A percentile compares a stretch with the other conserved stretches of the same genome.
phyloP scores from a whole-genome alignment of 1,140 invertebrate genomes.

The Leguminivora glycinivorella region DNA sequence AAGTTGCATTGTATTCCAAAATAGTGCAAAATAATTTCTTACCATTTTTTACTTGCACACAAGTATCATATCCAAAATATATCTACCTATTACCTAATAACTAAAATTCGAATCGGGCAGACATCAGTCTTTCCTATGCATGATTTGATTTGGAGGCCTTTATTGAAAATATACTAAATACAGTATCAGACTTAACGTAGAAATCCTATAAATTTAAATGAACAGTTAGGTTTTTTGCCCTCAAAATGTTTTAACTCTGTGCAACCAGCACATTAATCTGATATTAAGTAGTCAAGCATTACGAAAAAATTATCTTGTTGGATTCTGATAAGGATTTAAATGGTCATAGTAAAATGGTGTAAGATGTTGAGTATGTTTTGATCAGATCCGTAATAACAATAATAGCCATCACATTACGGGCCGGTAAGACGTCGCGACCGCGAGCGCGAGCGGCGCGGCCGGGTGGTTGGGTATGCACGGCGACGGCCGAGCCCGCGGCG shows the following conservation, averaged over 20 bases:
- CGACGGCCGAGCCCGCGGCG: slow-evolving; percentile 49
- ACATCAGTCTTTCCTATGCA: neutral
- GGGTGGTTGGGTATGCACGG: slow-evolving; percentile 51
- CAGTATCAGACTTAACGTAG: neutral
- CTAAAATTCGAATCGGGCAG: too few species aligned
- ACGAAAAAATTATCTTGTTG: neutral
- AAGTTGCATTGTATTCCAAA: too few species aligned
- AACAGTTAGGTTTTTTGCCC: neutral
- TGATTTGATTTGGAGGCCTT: neutral
- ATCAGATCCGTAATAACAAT: slow-evolving; percentile 31
- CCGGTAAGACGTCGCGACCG: slow-evolving; percentile 63
- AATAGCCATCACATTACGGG: slow-evolving; percentile 57
- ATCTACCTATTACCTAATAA: too few species aligned
- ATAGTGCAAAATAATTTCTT: too few species aligned
- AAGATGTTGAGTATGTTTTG: neutral
- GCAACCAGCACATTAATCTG: neutral
- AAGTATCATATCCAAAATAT: too few species aligned
- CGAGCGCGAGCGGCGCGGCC: slow-evolving; percentile 31
- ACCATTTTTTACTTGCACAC: too few species aligned
- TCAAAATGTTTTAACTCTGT: neutral
- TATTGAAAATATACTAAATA: neutral
- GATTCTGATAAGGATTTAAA: neutral
- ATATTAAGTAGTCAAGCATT: neutral
- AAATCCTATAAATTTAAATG: neutral
- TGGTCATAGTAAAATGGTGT: neutral